Evolutionary conservation across 2,888 invertebrate genomes (phyloP).

Genomic region (Dasypolia templi): DNA sequence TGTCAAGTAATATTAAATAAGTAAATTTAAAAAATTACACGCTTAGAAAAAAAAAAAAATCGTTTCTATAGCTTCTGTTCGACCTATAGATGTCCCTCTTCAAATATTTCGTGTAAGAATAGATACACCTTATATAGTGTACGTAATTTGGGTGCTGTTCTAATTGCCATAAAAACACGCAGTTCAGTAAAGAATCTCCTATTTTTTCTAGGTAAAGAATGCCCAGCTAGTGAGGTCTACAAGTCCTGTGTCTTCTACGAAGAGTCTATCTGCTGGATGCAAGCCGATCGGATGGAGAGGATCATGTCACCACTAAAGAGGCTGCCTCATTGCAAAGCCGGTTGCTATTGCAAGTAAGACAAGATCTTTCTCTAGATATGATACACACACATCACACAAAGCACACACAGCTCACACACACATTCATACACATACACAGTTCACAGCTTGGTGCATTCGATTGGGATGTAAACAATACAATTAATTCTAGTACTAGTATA

Average conservation of each 20-base stretch:
- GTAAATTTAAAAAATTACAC: no score
- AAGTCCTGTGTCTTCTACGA: constrained; percentile 79
- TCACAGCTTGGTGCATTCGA: background rate
- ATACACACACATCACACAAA: no score
- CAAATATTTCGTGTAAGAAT: no score
- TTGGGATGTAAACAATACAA: background rate
- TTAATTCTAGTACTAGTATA: no score
- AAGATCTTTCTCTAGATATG: no score
- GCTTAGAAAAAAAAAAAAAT: no score
- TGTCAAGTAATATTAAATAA: no score
- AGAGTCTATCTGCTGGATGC: constrained; percentile 83
- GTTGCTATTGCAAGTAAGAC: constrained; percentile 83
- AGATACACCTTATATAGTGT: no score
- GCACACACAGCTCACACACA: no score
- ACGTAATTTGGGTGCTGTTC: background rate
- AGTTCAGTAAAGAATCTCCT: background rate
- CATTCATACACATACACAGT: no score
- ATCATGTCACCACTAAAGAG: constrained; percentile 70
- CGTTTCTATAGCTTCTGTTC: no score
- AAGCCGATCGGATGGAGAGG: constrained; percentile 63
- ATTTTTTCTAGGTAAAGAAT: constrained; percentile 74
- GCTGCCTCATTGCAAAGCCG: constrained; percentile 77
- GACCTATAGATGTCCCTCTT: no score
- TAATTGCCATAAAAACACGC: background rate
- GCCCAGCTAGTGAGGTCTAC: constrained; percentile 77